Conservation (phyloP, 2,888 invertebrate species). For the Mactromeris polynyma region DNA sequence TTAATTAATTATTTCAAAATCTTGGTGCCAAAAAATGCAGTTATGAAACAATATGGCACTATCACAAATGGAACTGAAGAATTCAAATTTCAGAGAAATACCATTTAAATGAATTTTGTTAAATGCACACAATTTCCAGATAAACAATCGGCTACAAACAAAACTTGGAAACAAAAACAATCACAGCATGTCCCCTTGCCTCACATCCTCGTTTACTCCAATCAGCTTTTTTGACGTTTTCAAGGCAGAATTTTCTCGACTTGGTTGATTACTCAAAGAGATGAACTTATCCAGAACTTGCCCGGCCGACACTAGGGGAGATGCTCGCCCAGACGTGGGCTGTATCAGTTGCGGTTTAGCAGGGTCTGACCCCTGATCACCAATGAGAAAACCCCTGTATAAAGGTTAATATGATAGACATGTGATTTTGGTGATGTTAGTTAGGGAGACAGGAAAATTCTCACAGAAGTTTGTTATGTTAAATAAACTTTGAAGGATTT, state of each 20-base stretch:
- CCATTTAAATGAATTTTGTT: not conserved
- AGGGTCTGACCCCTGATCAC: constrained; percentile 53
- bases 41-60: not conserved
- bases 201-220: constrained; percentile 64
- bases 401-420: constrained; percentile 54
- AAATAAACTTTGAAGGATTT: not conserved
- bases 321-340: constrained; percentile 68
- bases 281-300: constrained; percentile 78
- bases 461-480: not conserved
- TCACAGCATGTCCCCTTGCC: constrained; percentile 69
- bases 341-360: constrained; percentile 41
- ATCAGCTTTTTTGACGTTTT: constrained; percentile 48
- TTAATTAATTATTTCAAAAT: not conserved
- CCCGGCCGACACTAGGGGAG: constrained; percentile 75
- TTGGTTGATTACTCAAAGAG: constrained; percentile 73
- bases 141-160: constrained; percentile 22
- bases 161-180: constrained; percentile 28
- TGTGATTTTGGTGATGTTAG: constrained; percentile 22
- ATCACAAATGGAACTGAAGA: not conserved
- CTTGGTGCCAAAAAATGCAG: not conserved
- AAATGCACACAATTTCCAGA: constrained; percentile 21
- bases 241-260: constrained; percentile 52
- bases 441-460: not conserved
- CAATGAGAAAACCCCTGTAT: constrained; percentile 74
- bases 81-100: not conserved